phyloP scores from a whole-genome alignment of 1,140 invertebrate genomes.

The Drosophila rhopaloa region DNA sequence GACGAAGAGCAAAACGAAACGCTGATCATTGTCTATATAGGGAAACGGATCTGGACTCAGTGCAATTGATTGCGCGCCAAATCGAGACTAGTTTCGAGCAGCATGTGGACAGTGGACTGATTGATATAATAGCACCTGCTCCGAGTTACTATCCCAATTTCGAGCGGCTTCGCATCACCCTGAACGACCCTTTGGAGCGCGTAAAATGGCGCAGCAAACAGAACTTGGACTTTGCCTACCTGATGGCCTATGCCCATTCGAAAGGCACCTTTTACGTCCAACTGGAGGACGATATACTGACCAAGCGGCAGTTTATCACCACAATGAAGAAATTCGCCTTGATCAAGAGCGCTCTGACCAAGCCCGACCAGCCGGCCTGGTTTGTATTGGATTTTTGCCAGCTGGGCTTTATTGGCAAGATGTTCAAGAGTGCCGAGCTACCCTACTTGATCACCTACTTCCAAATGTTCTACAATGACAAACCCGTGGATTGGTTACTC shows the following conservation, averaged over 20 bases:
- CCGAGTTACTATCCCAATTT: conserved; percentile 95
- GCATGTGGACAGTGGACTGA: conserved; percentile 91
- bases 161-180: conserved; percentile 89
- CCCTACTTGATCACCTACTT: conserved; percentile 96
- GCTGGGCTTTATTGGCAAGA: conserved; percentile 96
- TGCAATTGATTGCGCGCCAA: conserved; percentile 89
- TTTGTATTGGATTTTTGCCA: conserved; percentile 97
- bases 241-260: conserved; percentile 97
- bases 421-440: conserved; percentile 96
- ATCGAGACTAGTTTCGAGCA: conserved; percentile 91
- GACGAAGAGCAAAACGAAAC: conserved; percentile 91
- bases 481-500: conserved; percentile 98
- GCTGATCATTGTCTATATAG: conserved; percentile 95
- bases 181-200: conserved; percentile 95
- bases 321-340: conserved; percentile 95
- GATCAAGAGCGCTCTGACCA: conserved; percentile 89
- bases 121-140: conserved; percentile 95
- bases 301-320: conserved; percentile 93
- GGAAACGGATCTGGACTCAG: conserved; percentile 91
- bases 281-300: conserved; percentile 97
- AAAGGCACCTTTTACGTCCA: conserved; percentile 93
- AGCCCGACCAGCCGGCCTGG: conserved; percentile 89
- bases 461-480: conserved; percentile 94
- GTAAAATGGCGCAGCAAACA: conserved; percentile 98
- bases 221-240: conserved; percentile 97